Conservation (phyloP, 2,113 vertebrate genomes). For the Sapajus apella region DNA sequence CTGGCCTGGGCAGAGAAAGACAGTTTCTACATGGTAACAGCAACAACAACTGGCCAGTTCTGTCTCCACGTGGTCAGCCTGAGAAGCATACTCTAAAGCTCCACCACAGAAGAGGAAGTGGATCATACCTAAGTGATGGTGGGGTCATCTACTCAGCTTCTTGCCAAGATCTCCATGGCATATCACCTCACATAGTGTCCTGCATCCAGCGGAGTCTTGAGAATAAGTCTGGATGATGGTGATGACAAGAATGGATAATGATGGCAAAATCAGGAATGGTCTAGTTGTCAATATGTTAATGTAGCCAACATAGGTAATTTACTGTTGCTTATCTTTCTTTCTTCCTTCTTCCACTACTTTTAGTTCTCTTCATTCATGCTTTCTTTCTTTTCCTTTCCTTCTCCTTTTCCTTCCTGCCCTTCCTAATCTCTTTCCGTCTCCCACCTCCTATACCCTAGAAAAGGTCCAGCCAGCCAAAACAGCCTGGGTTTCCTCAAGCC, state of each 20-base stretch:
- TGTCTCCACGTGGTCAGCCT: neutral
- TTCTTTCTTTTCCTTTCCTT: neutral
- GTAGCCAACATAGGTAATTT: neutral
- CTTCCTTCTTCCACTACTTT: too few species aligned
- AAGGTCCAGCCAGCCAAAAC: neutral
- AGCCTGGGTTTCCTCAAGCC: neutral
- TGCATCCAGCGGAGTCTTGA: neutral
- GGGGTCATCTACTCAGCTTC: neutral
- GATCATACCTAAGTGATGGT: neutral
- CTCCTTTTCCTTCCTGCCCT: too few species aligned
- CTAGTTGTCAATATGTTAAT: neutral
- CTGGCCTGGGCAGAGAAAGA: neutral
- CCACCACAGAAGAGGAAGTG: neutral
- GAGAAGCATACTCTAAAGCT: neutral
- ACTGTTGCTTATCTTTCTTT: neutral
- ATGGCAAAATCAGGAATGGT: neutral
- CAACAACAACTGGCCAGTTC: too few species aligned
- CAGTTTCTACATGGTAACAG: neutral
- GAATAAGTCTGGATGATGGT: neutral
- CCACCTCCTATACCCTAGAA: neutral
- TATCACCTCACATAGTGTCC: neutral
- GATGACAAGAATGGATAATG: neutral
- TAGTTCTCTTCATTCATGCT: neutral
- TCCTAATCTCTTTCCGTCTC: neutral
- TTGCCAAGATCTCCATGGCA: neutral